phyloP scores from a whole-genome alignment of 2,797 vertebrate species.

The Enteromius treurensis region DNA sequence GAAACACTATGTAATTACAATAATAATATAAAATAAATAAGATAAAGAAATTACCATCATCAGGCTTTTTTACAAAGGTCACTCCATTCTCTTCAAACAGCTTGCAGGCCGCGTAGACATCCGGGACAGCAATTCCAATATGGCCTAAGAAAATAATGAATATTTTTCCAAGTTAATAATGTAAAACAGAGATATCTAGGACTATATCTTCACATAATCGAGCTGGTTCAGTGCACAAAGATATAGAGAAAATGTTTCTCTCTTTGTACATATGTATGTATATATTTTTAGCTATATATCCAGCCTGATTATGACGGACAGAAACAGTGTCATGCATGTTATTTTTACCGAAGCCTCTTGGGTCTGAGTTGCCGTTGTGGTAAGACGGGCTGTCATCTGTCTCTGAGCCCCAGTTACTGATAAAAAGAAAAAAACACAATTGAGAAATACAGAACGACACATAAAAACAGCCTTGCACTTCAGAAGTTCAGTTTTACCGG shows the following conservation, averaged over 20 bases:
- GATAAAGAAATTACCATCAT: slow-evolving; percentile 83
- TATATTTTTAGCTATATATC: background rate
- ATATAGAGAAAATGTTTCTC: background rate
- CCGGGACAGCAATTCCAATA: slow-evolving; percentile 95
- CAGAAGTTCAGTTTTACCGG: background rate
- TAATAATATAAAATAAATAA: background rate
- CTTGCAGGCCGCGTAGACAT: slow-evolving; percentile 90
- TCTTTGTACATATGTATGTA: background rate
- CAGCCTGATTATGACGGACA: background rate
- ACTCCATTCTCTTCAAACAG: slow-evolving; percentile 93
- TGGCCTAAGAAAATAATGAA: slow-evolving; percentile 79
- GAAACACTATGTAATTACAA: background rate
- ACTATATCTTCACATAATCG: background rate
- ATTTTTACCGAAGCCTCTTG: slow-evolving; percentile 90
- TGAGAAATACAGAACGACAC: slow-evolving; percentile 37
- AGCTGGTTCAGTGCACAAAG: background rate
- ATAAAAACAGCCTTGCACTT: background rate
- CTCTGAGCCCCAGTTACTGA: slow-evolving; percentile 97
- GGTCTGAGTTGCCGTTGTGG: slow-evolving; percentile 95
- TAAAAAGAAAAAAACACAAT: slow-evolving; percentile 44
- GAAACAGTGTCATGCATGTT: background rate
- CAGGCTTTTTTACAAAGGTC: slow-evolving; percentile 95
- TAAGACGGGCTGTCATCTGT: slow-evolving; percentile 87
- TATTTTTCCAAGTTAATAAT: background rate
- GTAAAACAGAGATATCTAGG: background rate